phyloP scores from a whole-genome alignment of 2,888 invertebrate species.

The Drosophila neotestacea region DNA sequence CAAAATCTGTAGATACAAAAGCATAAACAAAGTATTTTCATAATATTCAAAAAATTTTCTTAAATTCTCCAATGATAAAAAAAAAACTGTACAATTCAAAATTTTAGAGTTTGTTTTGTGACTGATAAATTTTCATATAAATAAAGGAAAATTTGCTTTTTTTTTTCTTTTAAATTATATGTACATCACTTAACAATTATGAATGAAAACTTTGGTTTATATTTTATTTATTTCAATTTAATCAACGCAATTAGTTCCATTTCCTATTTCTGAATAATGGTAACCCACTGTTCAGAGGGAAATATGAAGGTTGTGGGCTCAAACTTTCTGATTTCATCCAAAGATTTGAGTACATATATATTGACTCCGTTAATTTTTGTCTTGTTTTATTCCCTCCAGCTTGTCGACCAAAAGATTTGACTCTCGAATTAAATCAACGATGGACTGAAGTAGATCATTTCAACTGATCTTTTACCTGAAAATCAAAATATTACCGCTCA shows the following conservation, averaged over 20 bases:
- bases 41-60: background rate
- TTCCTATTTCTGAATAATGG: slow-evolving; percentile 82
- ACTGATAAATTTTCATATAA: no score
- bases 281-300: slow-evolving; percentile 83
- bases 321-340: slow-evolving; percentile 44
- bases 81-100: background rate
- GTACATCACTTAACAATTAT: background rate
- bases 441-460: slow-evolving; percentile 74
- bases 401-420: slow-evolving; percentile 82
- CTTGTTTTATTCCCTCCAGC: slow-evolving; percentile 71
- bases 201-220: background rate
- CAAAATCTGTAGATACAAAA: slow-evolving; percentile 48
- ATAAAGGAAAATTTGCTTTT: no score
- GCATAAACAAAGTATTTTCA: background rate
- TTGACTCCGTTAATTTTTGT: slow-evolving; percentile 22
- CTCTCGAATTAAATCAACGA: slow-evolving; percentile 82
- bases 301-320: slow-evolving; percentile 47
- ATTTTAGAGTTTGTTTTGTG: no score
- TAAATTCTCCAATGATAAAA: slow-evolving; percentile 17
- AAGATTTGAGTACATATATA: slow-evolving; percentile 16
- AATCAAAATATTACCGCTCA: slow-evolving; percentile 48
- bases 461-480: slow-evolving; percentile 68
- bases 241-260: slow-evolving; percentile 59
- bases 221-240: slow-evolving; percentile 17
- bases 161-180: no score